These are phyloP conservation scores for Tetragnatha montana DNA, from an alignment of 2,888 invertebrate species.

Conservation along the genomic window DNA sequence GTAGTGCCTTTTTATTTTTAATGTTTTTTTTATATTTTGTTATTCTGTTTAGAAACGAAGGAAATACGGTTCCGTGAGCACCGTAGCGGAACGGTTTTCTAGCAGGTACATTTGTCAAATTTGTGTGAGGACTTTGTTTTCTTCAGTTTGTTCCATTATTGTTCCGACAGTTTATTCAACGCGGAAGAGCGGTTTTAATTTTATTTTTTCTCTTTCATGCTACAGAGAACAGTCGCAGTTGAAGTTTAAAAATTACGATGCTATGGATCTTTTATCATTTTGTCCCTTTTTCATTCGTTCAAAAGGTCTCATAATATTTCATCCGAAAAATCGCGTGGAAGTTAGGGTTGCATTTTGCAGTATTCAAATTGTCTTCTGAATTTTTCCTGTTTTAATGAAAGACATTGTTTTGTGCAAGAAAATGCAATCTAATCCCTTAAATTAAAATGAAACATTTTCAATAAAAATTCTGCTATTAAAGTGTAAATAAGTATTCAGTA, in stretches of 20 bases:
- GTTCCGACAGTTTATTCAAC: not conserved
- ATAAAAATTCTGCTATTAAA: no score
- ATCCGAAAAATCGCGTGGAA: not conserved
- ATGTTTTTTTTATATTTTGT: not conserved
- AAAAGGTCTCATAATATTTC: not conserved
- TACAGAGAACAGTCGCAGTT: not conserved
- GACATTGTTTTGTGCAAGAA: no score
- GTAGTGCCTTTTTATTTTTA: not conserved
- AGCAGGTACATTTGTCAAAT: not conserved
- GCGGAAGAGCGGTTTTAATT: constrained; percentile 18
- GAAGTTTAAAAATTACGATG: not conserved
- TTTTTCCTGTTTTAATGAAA: no score
- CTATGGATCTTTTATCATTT: not conserved
- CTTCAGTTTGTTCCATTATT: not conserved
- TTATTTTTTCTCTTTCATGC: not conserved
- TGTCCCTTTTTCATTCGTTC: not conserved
- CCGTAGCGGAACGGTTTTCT: not conserved
- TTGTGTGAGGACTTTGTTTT: not conserved
- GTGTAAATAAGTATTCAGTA: no score
- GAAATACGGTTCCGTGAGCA: not conserved
- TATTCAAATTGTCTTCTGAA: no score
- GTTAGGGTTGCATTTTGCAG: not conserved
- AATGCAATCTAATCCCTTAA: no score
- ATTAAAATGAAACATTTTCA: no score
- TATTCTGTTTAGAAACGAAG: not conserved